Percentiles rank a stretch among this genome's conserved stretches.
phyloP scores from a whole-genome alignment of 2,113 vertebrate genomes.

The Theristicus caerulescens region DNA sequence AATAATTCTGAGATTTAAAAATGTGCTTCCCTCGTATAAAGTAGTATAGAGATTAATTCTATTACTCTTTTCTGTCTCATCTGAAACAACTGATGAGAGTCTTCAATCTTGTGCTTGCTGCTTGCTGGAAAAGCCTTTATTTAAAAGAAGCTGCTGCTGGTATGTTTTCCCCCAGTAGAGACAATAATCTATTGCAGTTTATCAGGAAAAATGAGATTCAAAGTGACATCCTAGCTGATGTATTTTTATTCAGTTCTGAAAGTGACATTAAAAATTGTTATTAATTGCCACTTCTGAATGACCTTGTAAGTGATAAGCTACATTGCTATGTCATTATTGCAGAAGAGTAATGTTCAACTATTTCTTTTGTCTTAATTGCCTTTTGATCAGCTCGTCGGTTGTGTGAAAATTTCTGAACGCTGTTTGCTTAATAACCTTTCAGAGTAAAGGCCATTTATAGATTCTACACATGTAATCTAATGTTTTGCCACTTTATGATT shows the following conservation, averaged over 20 bases:
- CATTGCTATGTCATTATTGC: background rate
- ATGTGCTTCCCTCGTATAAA: background rate
- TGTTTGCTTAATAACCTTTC: background rate
- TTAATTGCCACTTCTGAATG: background rate
- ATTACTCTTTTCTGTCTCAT: background rate
- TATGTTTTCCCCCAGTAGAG: background rate
- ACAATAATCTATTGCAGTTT: background rate
- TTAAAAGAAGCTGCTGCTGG: background rate
- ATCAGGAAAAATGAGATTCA: background rate
- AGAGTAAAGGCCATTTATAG: background rate
- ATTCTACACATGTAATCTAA: background rate
- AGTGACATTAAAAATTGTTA: background rate
- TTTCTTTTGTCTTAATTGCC: background rate
- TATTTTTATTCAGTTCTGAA: background rate
- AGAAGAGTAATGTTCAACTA: background rate
- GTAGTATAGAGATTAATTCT: background rate
- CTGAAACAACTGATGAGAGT: background rate
- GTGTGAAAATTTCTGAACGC: background rate
- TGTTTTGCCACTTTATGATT: background rate
- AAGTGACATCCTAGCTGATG: background rate
- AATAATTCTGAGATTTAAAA: background rate
- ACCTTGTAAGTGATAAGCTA: background rate
- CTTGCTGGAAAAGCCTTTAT: background rate
- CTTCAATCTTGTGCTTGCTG: background rate
- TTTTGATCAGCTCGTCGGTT: background rate